Evolutionary conservation across 2,888 invertebrate genomes (phyloP), one percentile per base, ranked within the genome.

Genomic region (Crepidodera aurea): DNA sequence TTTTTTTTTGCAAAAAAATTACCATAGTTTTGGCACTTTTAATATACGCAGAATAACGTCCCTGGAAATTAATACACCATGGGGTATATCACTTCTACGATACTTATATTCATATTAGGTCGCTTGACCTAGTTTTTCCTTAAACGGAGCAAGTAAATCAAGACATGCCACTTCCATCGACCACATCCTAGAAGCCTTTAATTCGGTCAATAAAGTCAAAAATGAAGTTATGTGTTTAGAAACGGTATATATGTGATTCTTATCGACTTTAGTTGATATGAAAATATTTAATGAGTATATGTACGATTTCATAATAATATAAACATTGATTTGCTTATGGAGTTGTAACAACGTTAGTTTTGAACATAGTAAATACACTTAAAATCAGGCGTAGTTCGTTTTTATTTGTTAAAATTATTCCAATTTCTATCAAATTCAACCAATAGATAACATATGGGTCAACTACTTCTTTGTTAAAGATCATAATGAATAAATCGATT

Each of bases 91-190:
- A 60, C 51, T 50, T 54, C 13, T 27, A n/a, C 40, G 50, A 55
- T 62, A 63, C 55, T 64, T 67, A 70, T 67, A 69, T 68, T 68
- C 66, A 65, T 63, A 71, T 69, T 67, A 68, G 66, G 64, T 53
- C 42, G 64, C 54, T 69, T 68, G 69, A 69, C 73, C 70, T 68
- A 71, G 65, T 70, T 69, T 65, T 62, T 53, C 42, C 56, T 32
- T 37, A 66, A 39, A 58, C 56, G 50, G 56, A 37, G 46, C 46
- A 46, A 37, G 62, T 62, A 66, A 69, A 70, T 71, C 67, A 66
- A 68, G 68, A 65, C 65, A 71, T 65, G 64, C 65, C 55, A 70
- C 56, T 62, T 59, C 32, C 50, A 67, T 67, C 65, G 67, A 67
- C 60, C 62, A 61, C 29, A 48, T 48, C 48, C 27, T 27, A 27